Percentiles rank a stretch among this genome's conserved stretches.
Evolutionary conservation across 2,888 invertebrate genomes (phyloP).

Genomic region (Chrysolina oricalcia): DNA sequence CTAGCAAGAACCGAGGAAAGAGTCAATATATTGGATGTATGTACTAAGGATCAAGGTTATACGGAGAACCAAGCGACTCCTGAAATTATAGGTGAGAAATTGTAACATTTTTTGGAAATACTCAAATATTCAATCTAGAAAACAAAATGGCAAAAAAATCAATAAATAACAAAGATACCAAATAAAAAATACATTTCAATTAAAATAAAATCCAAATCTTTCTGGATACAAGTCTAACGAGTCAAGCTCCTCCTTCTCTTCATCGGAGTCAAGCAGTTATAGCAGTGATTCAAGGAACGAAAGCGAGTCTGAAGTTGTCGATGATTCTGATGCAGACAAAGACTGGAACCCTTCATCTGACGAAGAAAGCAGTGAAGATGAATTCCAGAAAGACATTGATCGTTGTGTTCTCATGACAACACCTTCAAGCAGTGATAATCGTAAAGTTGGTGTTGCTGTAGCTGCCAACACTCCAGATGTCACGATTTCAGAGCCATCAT

Average conservation of each 20-base stretch:
- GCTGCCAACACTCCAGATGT: neutral
- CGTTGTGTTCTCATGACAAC: neutral
- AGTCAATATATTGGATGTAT: slow-evolving; percentile 2
- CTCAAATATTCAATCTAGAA: neutral
- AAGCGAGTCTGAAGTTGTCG: neutral
- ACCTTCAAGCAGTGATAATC: neutral
- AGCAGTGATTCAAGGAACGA: neutral
- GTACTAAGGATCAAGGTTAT: neutral
- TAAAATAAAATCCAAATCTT: too few species aligned
- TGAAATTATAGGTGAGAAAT: neutral
- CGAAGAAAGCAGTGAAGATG: slow-evolving; percentile 5
- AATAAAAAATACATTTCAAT: too few species aligned
- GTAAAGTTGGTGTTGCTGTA: neutral
- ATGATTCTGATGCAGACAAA: slow-evolving; percentile 8
- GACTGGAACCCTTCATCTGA: neutral
- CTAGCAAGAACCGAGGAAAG: neutral
- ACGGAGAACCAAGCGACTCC: neutral
- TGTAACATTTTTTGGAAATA: neutral
- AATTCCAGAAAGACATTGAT: slow-evolving; percentile 4
- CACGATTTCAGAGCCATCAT: neutral
- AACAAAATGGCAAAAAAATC: neutral
- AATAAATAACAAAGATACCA: neutral
- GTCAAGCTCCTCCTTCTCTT: neutral
- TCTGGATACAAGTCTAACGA: neutral
- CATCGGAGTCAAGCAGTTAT: neutral